Base-by-base conservation (phyloP, 2,797 vertebrate species). In the Phylloscopus collybita region DNA sequence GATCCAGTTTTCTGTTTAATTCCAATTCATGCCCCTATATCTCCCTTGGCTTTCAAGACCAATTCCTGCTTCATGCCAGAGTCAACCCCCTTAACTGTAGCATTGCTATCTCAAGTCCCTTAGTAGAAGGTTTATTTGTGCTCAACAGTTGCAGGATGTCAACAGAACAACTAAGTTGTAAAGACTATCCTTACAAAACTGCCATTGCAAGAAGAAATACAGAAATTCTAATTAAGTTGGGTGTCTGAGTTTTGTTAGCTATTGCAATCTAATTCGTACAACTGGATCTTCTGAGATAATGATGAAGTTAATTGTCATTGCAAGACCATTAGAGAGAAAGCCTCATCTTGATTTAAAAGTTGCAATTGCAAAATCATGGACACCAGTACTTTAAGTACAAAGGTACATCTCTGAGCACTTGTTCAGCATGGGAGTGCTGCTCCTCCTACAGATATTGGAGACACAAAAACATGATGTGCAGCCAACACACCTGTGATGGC, bases 221-320 rank as follows among this genome's bases (percentile, higher is more conserved):
- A 80, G 72, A 66, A 76, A 64, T 90, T 85, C 50, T 70, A 42
- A 80, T 83, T 93, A 27, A 89, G 32, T 32, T 80, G 49, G 2
- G 29, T 80, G 27, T 38, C 69, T 92, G 59, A 59, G 21, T 29
- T 66, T 75, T 70, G 60, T 18, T 64, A 60, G 49, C 45, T 86
- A 69, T 36, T 92, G 65, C 50, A 92, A 88, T 66, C 36, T 59
- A 54, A 66, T 72, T 75, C 62, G 80, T 62, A 56, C 53, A 81
- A 65, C 50, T 94, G 73, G 12, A 36, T 45, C 76, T 92, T 66
- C 49, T 62, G 64, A 93, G 64, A 45, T 16, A 53, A 47, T 21
- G 10, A 60, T 40, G 54, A 92, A 86, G 59, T 86, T 81, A 95
- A 44, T 61, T 92, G 54, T 90, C 93, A 85, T 82, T 94, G 56